phyloP scores from a whole-genome alignment of 2,888 invertebrate species.

The Parthenolecanium corni region DNA sequence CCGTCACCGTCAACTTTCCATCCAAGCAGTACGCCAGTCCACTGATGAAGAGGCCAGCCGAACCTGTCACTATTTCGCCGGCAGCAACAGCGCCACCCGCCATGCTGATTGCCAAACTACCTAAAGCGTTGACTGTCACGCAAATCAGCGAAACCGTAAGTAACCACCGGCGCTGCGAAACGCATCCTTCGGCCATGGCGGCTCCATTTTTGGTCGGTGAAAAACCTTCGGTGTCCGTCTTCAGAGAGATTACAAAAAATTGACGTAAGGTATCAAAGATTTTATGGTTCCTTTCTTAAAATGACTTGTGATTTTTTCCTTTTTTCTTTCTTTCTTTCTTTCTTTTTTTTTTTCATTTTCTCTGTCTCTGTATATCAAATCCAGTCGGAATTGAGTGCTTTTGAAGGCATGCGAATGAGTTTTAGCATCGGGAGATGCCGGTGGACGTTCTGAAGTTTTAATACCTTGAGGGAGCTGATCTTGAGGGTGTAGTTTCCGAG shows the following conservation, averaged over 20 bases:
- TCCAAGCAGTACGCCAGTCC: neutral
- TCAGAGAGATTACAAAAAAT: constrained; percentile 32
- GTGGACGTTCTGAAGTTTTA: too few species aligned
- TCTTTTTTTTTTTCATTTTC: too few species aligned
- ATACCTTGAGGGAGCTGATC: too few species aligned
- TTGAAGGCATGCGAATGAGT: too few species aligned
- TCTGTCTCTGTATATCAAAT: too few species aligned
- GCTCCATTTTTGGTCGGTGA: constrained; percentile 32
- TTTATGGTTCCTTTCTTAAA: too few species aligned
- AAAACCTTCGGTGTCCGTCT: constrained; percentile 34
- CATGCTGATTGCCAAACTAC: constrained; percentile 53
- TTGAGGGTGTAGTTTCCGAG: too few species aligned
- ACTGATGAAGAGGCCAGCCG: neutral
- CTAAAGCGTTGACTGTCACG: constrained; percentile 61
- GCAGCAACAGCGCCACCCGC: neutral
- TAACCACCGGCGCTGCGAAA: neutral
- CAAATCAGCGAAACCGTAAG: constrained; percentile 44
- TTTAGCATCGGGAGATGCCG: too few species aligned
- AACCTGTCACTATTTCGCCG: neutral
- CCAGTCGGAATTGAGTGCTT: too few species aligned
- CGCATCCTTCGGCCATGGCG: constrained; percentile 29
- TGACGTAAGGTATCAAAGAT: too few species aligned
- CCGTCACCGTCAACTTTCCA: neutral
- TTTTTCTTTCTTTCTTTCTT: too few species aligned
- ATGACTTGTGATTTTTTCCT: too few species aligned